phyloP scores from a whole-genome alignment of 2,888 invertebrate species.

The Drosophila kokeensis region DNA sequence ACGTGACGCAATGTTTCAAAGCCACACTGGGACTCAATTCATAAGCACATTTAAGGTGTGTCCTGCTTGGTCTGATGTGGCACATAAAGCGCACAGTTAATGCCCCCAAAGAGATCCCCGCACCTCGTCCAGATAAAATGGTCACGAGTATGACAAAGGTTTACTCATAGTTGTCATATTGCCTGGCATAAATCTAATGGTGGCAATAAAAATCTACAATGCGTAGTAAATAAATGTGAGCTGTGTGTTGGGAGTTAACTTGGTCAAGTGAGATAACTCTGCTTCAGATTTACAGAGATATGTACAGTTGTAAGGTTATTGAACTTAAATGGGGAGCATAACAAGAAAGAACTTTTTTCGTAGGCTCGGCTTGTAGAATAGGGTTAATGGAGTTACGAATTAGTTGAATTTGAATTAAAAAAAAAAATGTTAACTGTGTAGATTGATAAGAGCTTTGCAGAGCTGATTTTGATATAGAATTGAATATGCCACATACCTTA shows the following conservation, averaged over 20 bases:
- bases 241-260: conserved; percentile 22
- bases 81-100: conserved; percentile 21
- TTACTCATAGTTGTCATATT: conserved; percentile 47
- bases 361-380: not conserved
- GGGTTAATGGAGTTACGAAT: too few relatives aligned
- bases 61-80: conserved; percentile 44
- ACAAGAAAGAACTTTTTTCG: not conserved
- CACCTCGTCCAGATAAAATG: conserved; percentile 18
- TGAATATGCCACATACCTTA: conserved; percentile 85
- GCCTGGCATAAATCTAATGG: conserved; percentile 60
- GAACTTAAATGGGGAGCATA: not conserved
- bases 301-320: conserved; percentile 6
- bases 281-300: conserved; percentile 29
- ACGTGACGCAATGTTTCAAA: conserved; percentile 64
- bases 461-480: not conserved
- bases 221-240: conserved; percentile 56
- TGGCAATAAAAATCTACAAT: conserved; percentile 65
- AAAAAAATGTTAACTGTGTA: not conserved
- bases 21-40: conserved; percentile 52
- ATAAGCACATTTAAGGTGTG: conserved; percentile 63
- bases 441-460: not conserved
- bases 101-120: conserved; percentile 4
- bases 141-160: conserved; percentile 37
- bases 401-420: not conserved
- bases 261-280: conserved; percentile 24